Percentiles rank a stretch among this genome's conserved stretches.
phyloP scores from a whole-genome alignment of 2,797 vertebrate species.

The Onychomys arenicola region DNA sequence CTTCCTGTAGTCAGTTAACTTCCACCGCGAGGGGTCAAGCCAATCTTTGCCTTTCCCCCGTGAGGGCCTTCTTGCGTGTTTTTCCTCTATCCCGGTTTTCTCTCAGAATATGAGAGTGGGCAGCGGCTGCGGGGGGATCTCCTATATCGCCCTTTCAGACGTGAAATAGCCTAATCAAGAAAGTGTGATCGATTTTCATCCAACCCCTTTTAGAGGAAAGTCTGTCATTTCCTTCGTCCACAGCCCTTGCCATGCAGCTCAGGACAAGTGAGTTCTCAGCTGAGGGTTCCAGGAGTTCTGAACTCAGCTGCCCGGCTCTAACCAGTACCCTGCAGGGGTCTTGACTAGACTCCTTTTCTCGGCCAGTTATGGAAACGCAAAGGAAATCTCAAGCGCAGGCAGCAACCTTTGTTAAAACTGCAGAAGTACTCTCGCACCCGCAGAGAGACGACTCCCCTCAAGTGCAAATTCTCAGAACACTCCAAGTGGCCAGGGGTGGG shows the following conservation, averaged over 20 bases:
- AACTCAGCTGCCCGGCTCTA: no score
- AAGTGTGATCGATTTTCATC: neutral
- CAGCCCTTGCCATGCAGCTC: neutral
- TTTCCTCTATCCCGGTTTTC: neutral
- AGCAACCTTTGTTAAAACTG: neutral
- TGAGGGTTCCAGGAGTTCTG: neutral
- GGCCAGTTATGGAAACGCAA: neutral
- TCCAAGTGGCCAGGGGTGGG: neutral
- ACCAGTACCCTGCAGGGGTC: neutral
- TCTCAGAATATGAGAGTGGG: neutral
- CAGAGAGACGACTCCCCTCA: neutral
- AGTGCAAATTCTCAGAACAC: neutral
- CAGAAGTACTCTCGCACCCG: neutral
- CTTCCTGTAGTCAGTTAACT: conserved; percentile 56
- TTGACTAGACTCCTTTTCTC: neutral
- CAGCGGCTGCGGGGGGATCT: neutral
- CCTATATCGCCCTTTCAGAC: neutral
- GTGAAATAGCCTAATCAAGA: neutral
- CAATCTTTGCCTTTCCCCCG: neutral
- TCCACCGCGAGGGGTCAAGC: neutral
- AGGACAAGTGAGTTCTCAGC: neutral
- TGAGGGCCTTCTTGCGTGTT: neutral
- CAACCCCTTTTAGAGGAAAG: neutral
- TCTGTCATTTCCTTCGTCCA: neutral
- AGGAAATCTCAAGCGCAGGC: neutral